phyloP scores from a whole-genome alignment of 2,888 invertebrate genomes.

The Nemoura dubitans region DNA sequence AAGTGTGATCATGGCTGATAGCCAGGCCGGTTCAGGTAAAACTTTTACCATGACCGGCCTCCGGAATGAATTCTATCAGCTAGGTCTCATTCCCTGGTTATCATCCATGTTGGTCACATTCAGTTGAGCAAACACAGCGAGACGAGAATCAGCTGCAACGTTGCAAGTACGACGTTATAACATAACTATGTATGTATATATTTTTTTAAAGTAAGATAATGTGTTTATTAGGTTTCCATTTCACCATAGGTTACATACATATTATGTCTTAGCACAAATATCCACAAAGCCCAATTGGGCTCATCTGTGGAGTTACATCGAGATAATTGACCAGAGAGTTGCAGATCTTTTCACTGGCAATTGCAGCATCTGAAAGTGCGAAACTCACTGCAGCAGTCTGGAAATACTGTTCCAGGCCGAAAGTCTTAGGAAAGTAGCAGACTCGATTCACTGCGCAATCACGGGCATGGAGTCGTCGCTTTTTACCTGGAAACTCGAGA shows the following conservation, averaged over 20 bases:
- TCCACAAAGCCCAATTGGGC: too few relatives aligned
- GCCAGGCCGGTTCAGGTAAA: slow-evolving; percentile 10
- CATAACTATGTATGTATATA: too few relatives aligned
- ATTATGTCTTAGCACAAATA: too few relatives aligned
- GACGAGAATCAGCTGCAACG: neutral
- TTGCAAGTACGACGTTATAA: too few relatives aligned
- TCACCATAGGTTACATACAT: too few relatives aligned
- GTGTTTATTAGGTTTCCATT: too few relatives aligned
- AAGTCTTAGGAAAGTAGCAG: neutral
- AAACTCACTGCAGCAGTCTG: neutral
- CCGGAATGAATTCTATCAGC: neutral
- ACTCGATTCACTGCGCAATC: neutral
- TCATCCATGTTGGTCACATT: neutral
- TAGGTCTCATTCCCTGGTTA: neutral
- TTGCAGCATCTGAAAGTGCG: neutral
- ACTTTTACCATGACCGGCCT: neutral
- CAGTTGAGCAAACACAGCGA: neutral
- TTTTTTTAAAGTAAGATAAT: too few relatives aligned
- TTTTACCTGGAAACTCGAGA: neutral
- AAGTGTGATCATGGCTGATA: neutral
- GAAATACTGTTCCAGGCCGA: neutral
- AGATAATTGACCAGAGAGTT: neutral
- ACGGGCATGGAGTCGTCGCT: neutral
- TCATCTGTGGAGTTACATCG: too few relatives aligned
- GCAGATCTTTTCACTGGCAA: neutral